These are phyloP conservation scores for Plagiodera versicolora DNA, from an alignment of 2,888 invertebrate genomes.

Conservation along the genomic window DNA sequence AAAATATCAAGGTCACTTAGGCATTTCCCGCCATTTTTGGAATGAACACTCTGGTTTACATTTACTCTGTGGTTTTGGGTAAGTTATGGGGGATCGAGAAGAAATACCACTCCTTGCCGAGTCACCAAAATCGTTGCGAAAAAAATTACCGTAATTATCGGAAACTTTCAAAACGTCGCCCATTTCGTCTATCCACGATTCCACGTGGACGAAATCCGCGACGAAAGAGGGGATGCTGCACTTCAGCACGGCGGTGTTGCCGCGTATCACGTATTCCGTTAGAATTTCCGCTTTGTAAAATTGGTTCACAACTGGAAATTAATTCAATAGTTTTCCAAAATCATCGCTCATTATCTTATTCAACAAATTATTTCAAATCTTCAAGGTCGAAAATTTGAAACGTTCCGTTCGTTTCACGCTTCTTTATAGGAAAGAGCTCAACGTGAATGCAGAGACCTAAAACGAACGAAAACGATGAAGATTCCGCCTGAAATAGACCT, in stretches of 20 bases:
- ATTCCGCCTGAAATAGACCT: conserved; percentile 6
- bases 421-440: no score
- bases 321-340: background rate
- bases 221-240: conserved; percentile 77
- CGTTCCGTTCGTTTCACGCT: no score
- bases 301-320: conserved; percentile 68
- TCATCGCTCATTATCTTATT: no score
- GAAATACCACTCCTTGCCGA: conserved; percentile 11
- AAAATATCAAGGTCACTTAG: no score
- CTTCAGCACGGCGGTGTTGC: conserved; percentile 72
- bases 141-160: conserved; percentile 57
- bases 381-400: no score
- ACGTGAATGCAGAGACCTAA: background rate
- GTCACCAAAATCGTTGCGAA: background rate
- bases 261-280: conserved; percentile 73
- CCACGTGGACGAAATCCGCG: conserved; percentile 71
- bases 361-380: no score
- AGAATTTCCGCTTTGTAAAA: conserved; percentile 72
- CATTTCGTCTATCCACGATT: conserved; percentile 70
- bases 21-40: no score
- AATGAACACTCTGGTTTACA: no score
- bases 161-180: conserved; percentile 58
- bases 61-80: no score
- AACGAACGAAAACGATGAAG: conserved; percentile 8
- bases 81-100: background rate